A percentile compares a stretch with the other conserved stretches of the same genome.
phyloP scores from a whole-genome alignment of 1,140 invertebrate genomes.

The Orius insidiosus region DNA sequence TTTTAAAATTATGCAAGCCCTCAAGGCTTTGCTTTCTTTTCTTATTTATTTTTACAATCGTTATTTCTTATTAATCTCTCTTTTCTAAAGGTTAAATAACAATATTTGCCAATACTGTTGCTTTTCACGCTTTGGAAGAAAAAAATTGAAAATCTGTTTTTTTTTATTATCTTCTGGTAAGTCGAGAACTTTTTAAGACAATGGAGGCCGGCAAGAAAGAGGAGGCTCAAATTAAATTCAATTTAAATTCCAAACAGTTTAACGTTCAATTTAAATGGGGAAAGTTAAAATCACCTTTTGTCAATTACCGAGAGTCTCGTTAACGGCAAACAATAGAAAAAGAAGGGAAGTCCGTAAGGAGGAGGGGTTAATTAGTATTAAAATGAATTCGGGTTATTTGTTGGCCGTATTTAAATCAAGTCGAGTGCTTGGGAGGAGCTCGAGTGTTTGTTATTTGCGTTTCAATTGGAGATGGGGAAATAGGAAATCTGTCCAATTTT shows the following conservation, averaged over 20 bases:
- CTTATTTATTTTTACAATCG: no score
- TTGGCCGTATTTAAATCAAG: slow-evolving; percentile 13
- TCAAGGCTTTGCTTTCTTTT: no score
- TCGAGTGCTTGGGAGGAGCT: slow-evolving; percentile 2
- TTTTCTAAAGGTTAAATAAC: no score
- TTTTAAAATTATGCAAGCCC: no score
- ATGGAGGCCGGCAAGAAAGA: no score
- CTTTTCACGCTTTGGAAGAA: no score
- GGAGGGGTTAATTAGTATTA: slow-evolving; percentile 12
- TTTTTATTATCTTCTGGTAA: no score
- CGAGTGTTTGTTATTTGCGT: slow-evolving; percentile 13
- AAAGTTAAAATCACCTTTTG: slow-evolving; percentile 13
- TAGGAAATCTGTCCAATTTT: slow-evolving; percentile 1
- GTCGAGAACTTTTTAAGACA: no score
- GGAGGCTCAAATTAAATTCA: slow-evolving; percentile 3
- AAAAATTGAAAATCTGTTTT: no score
- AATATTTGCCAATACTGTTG: no score
- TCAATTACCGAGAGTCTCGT: slow-evolving; percentile 12
- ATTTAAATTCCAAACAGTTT: slow-evolving; percentile 3
- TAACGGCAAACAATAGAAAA: not conserved
- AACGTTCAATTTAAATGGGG: slow-evolving; percentile 5
- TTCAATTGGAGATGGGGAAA: slow-evolving; percentile 9
- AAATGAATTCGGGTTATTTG: slow-evolving; percentile 14
- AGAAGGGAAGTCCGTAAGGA: not conserved
- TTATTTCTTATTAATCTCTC: no score